Evolutionary conservation across 2,113 vertebrate genomes (phyloP), one percentile per base, ranked within the genome.

Genomic region (Aix galericulata): DNA sequence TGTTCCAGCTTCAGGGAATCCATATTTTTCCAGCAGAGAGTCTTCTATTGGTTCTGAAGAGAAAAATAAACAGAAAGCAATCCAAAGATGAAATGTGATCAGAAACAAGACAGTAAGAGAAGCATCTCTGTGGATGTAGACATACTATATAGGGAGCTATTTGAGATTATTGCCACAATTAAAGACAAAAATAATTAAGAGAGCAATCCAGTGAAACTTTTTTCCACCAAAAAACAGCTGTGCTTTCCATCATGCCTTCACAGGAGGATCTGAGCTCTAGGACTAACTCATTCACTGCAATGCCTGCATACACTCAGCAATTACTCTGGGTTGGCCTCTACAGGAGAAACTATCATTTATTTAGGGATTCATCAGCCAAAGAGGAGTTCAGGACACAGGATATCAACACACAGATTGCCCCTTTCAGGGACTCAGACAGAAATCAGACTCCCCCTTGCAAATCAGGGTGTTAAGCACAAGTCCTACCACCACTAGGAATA

Each of bases 1-100:
- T 23, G 98, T 95, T 64, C 98, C 98, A 55, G 94, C 97, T 80
- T 97, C 74, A 69, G 98, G 98, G 71, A 99, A 97, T 46, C 98
- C 98, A 4, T 97, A 98, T 36, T 94, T 97, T 89, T 97, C 97
- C 87, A 98, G 92, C 34, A 97, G 17, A 64, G 95, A 36, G 25
- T 95, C 97, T 85, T 96, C 91, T 22, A 89, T 32, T 10, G 96
- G 97, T 68, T 94, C 98, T 98, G 71, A 82, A 80, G 76, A 82
- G 67, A 64, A 66, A 94, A 91, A 72, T 2, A 66, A 71, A 80
- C 31, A 86, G 34, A 79, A 79, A 71, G 6, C 1, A 22, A 66
- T 34, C 2, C 13, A 59, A 76, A 85, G 27, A 17, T 56, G 22
- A 91, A 77, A 59, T 0, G 3, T 17, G 46, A 52, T 60, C 59